phyloP scores from a whole-genome alignment of 23 tunicate species.

The Halocynthia roretzi region DNA sequence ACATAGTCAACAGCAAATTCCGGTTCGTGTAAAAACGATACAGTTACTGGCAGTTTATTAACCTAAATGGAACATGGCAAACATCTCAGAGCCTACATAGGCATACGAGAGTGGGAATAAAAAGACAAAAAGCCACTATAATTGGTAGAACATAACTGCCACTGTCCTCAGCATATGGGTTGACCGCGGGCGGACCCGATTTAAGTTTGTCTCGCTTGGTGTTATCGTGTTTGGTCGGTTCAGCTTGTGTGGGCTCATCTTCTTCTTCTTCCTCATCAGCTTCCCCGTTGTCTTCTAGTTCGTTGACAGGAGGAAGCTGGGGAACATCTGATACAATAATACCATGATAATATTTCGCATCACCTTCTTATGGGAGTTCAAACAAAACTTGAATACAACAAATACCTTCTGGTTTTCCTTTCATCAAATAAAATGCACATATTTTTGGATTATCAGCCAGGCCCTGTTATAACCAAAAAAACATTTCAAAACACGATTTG shows the following conservation, averaged over 20 bases:
- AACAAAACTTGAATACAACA: background rate
- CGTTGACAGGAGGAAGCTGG: constrained; percentile 48
- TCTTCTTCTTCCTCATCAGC: constrained; percentile 51
- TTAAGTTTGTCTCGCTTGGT: constrained; percentile 27
- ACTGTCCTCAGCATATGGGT: constrained; percentile 87
- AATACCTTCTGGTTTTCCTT: constrained; percentile 64
- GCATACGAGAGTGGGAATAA: constrained; percentile 72
- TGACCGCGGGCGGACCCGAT: constrained; percentile 83
- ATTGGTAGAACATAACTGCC: constrained; percentile 77
- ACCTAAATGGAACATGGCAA: too few relatives aligned
- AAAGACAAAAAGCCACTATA: constrained; percentile 67
- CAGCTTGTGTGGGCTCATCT: constrained; percentile 21
- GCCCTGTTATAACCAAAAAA: constrained; percentile 27
- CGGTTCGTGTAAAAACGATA: too few relatives aligned
- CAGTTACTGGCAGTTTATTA: too few relatives aligned
- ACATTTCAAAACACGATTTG: background rate
- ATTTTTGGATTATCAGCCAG: constrained; percentile 87
- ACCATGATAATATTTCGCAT: background rate
- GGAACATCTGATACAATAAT: constrained; percentile 39
- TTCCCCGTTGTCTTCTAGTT: constrained; percentile 36
- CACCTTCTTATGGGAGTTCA: too few relatives aligned
- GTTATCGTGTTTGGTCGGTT: background rate
- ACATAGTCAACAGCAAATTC: too few relatives aligned
- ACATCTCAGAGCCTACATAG: constrained; percentile 61
- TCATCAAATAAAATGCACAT: constrained; percentile 86